Evolutionary conservation across 35 echinoderm and acorn worm species (phyloP), one percentile per base, ranked within the genome.

Genomic region (Ptychodera flava): DNA sequence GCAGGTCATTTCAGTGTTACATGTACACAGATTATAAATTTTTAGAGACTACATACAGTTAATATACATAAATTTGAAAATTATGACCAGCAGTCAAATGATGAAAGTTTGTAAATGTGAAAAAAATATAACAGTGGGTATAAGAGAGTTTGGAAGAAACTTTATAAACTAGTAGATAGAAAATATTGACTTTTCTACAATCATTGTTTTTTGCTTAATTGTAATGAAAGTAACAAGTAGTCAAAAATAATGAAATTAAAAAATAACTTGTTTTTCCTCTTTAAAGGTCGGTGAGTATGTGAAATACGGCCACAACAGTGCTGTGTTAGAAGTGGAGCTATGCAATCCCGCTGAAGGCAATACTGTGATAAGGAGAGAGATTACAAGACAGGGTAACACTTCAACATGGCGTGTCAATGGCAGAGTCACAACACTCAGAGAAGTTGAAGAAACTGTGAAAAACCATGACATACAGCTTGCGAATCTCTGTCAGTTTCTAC

Each of bases 401-500:
- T 94, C 96, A 0, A 76, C 77, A 28, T 99, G 91, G 77, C 82
- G 27, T 34, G 36, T 91, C 16, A 90, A 92, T 35, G 88, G 88
- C 14, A 87, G 83, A 35, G 79, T 34, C 16, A 78, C 35, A 35
- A 86, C 85, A 28, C 81, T 36, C 27, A 85, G 79, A 16, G 90
- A 93, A 32, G 91, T 99, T 15, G 89, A 91, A 80, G 85, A 94
- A 34, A 79, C 85, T 81, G 91, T 99, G 30, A 78, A 31, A 28
- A 64, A 79, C 0, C 85, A 90, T 0, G 94, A 94, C 35, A 94
- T 98, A 12, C 95, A 98, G 82, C 91, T 98, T 34, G 81, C 78
- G 27, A 98, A 98, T 75, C 89, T 98, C 0, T 98, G 95, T 81
- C 95, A 98, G 78, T 98, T 98, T 80, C 85, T 98, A 33, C 95